Percentiles rank a stretch among this genome's conserved stretches.
Evolutionary conservation across 2,888 invertebrate genomes (phyloP).

Genomic region (Drosophila birchii): DNA sequence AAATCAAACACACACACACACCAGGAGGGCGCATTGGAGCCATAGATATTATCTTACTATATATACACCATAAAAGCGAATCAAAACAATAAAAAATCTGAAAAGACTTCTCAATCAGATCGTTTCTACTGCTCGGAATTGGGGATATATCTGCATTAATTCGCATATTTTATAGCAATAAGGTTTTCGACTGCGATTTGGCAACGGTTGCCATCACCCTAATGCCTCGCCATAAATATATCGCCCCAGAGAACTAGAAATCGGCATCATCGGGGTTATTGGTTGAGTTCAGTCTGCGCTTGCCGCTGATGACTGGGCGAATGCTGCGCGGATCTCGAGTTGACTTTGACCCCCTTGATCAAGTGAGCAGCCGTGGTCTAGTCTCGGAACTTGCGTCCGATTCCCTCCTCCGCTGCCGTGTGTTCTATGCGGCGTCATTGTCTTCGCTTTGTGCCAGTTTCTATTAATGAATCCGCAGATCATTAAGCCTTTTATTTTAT

Average conservation of each 20-base stretch:
- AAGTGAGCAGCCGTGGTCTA: slow-evolving; percentile 56
- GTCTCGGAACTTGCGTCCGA: slow-evolving; percentile 26
- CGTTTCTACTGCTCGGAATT: slow-evolving; percentile 10
- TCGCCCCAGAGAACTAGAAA: slow-evolving; percentile 47
- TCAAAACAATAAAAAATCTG: slow-evolving; percentile 58
- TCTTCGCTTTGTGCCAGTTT: slow-evolving; percentile 45
- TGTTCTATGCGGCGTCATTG: slow-evolving; percentile 58
- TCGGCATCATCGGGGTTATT: slow-evolving; percentile 41
- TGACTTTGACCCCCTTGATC: slow-evolving; percentile 77
- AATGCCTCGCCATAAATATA: slow-evolving; percentile 32
- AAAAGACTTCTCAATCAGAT: slow-evolving; percentile 46
- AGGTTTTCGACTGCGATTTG: slow-evolving; percentile 9
- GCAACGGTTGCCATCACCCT: slow-evolving; percentile 42
- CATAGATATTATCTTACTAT: slow-evolving; percentile 37
- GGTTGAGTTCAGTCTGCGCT: slow-evolving; percentile 44
- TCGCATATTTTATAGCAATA: neutral
- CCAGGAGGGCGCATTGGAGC: slow-evolving; percentile 10
- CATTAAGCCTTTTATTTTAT: slow-evolving; percentile 41
- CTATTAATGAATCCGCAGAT: slow-evolving; percentile 39
- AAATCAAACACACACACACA: neutral
- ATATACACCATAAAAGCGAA: slow-evolving; percentile 39
- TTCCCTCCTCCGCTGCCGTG: slow-evolving; percentile 48
- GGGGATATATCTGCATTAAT: slow-evolving; percentile 6
- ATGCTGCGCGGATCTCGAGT: slow-evolving; percentile 53
- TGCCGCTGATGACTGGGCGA: slow-evolving; percentile 68